Conservation (phyloP, 2,888 invertebrate species). For the Elysia crispata region DNA sequence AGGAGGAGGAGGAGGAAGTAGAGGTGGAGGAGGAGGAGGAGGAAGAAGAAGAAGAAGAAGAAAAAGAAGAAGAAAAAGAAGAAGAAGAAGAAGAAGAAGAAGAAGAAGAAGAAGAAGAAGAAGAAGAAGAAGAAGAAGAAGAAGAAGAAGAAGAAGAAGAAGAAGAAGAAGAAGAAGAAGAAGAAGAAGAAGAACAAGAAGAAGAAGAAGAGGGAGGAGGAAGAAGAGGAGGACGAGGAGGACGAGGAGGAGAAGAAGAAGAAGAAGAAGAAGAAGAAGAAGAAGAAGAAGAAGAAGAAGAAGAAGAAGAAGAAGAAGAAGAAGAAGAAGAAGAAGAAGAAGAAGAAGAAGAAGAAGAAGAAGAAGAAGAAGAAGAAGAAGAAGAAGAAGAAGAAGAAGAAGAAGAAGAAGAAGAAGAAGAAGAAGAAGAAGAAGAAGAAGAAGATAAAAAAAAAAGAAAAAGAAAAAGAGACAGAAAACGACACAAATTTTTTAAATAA, state of each 20-base stretch:
- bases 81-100: conserved; percentile 17
- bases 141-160: conserved; percentile 11
- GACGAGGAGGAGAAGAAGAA: neutral
- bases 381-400: neutral
- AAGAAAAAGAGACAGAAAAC: too few relatives aligned
- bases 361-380: neutral
- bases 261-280: too few relatives aligned
- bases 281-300: neutral
- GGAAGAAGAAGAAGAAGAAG: conserved; percentile 20
- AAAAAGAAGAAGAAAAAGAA: neutral
- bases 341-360: neutral
- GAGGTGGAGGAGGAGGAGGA: neutral
- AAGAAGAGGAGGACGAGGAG: neutral
- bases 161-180: neutral
- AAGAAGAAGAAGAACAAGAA: neutral
- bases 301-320: neutral
- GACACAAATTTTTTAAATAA: too few relatives aligned
- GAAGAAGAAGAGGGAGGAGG: neutral
- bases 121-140: conserved; percentile 21
- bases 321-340: neutral
- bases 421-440: neutral
- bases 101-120: conserved; percentile 25
- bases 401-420: neutral
- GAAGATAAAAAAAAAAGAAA: neutral
- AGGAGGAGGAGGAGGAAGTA: neutral